Evolutionary conservation across 1,140 invertebrate species (phyloP).

Genomic region (Eciton burchellii): DNA sequence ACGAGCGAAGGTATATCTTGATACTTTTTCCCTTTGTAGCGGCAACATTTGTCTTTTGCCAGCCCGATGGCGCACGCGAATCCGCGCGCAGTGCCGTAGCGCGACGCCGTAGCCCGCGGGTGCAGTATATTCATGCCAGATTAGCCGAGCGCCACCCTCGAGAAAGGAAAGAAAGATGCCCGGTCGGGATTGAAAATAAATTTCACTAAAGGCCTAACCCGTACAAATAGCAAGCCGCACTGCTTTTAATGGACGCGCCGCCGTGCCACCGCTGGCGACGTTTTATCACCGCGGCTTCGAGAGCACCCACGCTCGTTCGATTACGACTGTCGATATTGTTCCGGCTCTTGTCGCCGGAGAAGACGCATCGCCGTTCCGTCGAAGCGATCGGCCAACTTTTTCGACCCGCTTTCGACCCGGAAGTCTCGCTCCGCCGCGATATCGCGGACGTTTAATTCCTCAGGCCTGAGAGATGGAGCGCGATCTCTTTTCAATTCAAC

Average conservation of each 20-base stretch:
- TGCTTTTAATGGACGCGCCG: conserved; percentile 67
- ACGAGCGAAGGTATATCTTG: conserved; percentile 65
- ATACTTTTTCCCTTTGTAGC: conserved; percentile 67
- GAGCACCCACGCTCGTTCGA: conserved; percentile 52
- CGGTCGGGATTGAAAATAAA: conserved; percentile 76
- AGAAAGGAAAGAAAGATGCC: conserved; percentile 70
- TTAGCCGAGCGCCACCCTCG: conserved; percentile 43
- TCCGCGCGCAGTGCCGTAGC: conserved; percentile 64
- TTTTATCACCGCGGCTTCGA: conserved; percentile 67
- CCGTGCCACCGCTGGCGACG: conserved; percentile 40
- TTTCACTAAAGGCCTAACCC: conserved; percentile 73
- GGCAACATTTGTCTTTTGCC: conserved; percentile 71
- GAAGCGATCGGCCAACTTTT: conserved; percentile 45
- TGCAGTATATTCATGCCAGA: conserved; percentile 69
- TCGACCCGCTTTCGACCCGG: conserved; percentile 36
- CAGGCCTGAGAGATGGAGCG: conserved; percentile 35
- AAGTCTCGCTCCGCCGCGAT: conserved; percentile 1
- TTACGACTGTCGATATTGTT: conserved; percentile 60
- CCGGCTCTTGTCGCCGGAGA: conserved; percentile 39
- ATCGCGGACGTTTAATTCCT: conserved; percentile 51
- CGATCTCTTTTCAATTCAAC: not conserved
- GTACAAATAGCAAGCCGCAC: conserved; percentile 72
- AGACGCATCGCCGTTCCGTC: conserved; percentile 51
- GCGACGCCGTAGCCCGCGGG: conserved; percentile 55
- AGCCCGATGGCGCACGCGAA: conserved; percentile 65